A percentile compares a stretch with the other conserved stretches of the same genome.
phyloP scores from a whole-genome alignment of 1,140 invertebrate genomes.

The Lordiphosa clarofinis region DNA sequence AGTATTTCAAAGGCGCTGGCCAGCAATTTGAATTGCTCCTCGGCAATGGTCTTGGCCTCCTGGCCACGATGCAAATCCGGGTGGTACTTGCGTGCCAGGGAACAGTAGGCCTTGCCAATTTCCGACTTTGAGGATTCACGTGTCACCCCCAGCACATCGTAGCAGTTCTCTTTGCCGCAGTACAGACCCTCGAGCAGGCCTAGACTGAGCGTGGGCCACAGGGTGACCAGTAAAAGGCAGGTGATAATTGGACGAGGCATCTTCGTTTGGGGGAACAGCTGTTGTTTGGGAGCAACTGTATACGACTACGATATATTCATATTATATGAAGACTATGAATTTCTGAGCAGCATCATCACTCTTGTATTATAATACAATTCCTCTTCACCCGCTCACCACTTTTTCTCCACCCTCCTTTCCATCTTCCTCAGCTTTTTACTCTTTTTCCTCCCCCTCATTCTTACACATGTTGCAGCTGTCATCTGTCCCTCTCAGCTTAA shows the following conservation, averaged over 20 bases:
- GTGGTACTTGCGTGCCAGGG: conserved; percentile 89
- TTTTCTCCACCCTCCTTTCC: too few species aligned
- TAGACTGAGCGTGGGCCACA: conserved; percentile 67
- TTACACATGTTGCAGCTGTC: too few species aligned
- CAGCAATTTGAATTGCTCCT: conserved; percentile 88
- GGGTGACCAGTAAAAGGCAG: conserved; percentile 32
- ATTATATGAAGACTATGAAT: too few species aligned
- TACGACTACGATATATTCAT: too few species aligned
- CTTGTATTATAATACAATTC: too few species aligned
- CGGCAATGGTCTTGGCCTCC: conserved; percentile 87
- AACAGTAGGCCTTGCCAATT: conserved; percentile 89
- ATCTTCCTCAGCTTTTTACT: too few species aligned
- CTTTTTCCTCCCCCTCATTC: too few species aligned
- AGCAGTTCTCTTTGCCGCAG: conserved; percentile 92
- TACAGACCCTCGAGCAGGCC: conserved; percentile 89
- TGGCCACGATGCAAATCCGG: conserved; percentile 87
- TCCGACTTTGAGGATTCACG: conserved; percentile 88
- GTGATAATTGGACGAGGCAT: conserved; percentile 5
- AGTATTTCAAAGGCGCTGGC: conserved; percentile 93
- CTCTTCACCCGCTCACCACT: too few species aligned
- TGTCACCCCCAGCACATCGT: conserved; percentile 89
- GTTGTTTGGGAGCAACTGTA: conserved; percentile 1
- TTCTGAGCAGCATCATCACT: too few species aligned
- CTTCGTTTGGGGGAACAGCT: background rate
- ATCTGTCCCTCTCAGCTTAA: too few species aligned